Evolutionary conservation across 2,888 invertebrate genomes (phyloP), one percentile per base, ranked within the genome.

Genomic region (Rhimphoctona megacephalus): DNA sequence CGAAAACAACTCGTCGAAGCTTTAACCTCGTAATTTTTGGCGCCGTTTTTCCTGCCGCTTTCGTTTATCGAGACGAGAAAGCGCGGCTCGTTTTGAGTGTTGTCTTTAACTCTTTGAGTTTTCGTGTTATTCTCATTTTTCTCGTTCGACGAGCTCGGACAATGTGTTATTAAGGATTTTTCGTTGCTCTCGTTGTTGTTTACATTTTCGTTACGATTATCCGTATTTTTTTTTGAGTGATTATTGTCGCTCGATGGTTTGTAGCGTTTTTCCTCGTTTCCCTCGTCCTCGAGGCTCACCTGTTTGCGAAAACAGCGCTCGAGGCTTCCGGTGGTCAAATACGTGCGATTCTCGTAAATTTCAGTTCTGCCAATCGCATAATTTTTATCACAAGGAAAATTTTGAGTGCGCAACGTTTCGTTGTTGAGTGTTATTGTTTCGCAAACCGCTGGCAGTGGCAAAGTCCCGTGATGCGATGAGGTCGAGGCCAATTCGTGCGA

Each of bases 261-360:
- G 91, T 92, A 93, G 46, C 94, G 92, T 79, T 94, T 94, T 82
- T 93, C 93, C 36, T 91, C 80, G 84, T 93, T 93, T 6, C 89
- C 91, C 7, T 93, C 92, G 19, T 84, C 70, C 39, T 94, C 93
- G 85, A 94, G 92, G 80, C 88, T 93, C 79, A 94, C 85, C 76
- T 93, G 93, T 1, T 91, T 81, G 73, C 89, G 91, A 76, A 94
- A 94, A 69, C 89, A 91, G n/a, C 91, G 90, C 64, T 93, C 93
- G 61, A 94, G 87, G 54, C 90, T 91, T 43, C 92, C 93, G 39
- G 90, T 89, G 43, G 88, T 90, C 1, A 90, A 33, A 46, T 89
- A 87, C 25, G 83, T 33, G 30, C 83, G 84, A 82, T 79, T 88
- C 66, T 85, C 87, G 69, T 81, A 85, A n/a, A 33, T 30, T 30